Evolutionary conservation across 2,888 invertebrate genomes (phyloP), one percentile per base, ranked within the genome.

Genomic region (Desoria tigrina): DNA sequence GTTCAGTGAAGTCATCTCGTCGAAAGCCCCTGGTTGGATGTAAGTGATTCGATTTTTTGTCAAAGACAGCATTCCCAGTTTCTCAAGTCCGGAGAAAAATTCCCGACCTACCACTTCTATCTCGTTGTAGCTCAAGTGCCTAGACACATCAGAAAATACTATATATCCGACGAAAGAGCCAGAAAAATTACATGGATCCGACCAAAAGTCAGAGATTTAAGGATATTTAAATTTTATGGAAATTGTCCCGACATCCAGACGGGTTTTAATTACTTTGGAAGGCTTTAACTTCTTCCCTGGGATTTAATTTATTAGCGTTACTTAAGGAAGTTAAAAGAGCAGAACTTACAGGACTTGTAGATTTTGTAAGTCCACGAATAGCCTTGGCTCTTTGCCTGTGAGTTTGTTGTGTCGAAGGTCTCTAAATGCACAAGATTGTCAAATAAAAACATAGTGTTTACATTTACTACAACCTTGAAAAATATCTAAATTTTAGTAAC

Each of bases 331-430:
- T n/a, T n/a, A n/a, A n/a, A n/a, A n/a, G 32, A 11, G 32, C 32
- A 16, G 39, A 72, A 79, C 81, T 81, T 77, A 84, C 84, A 84
- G 76, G 62, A 79, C 80, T 74, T 79, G 79, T 63, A 84, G 78
- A 50, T 78, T 81, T 18, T 71, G 73, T 45, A 84, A 77, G 9
- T 81, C 79, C 2, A 76, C 72, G 70, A 84, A 51, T 81, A 4
- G 81, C 78, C 77, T 74, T 1, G 77, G 77, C 23, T 77, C 77
- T 37, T 84, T 79, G 57, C 79, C 77, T 26, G 76, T 77, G 50
- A 84, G 78, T 42, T 78, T 79, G 78, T 84, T 84, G 62, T 81
- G 79, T 1, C 84, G 79, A 45, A 84, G 77, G 76, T 84, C 84
- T 55, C 84, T 84, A 56, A 16, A 21, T 28, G 32, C n/a, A 63